Conservation (phyloP, 2,797 vertebrate species). For the Capromys pilorides region DNA sequence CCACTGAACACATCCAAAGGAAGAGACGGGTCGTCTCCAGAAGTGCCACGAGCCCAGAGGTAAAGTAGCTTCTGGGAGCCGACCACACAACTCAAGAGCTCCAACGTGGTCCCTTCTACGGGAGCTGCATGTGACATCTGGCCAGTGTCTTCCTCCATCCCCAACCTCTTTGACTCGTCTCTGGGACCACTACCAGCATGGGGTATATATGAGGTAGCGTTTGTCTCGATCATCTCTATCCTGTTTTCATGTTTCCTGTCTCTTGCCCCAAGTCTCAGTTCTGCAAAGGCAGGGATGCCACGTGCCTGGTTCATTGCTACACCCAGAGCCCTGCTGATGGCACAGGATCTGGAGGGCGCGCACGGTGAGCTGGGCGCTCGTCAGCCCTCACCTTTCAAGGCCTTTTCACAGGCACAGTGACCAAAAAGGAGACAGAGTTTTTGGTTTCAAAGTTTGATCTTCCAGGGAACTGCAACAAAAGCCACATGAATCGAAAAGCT, state of each 20-base stretch:
- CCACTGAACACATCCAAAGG: neutral
- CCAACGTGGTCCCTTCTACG: too few relatives aligned
- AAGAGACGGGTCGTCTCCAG: neutral
- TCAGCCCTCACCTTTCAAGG: neutral
- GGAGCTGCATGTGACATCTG: neutral
- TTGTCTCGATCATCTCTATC: neutral
- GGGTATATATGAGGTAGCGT: neutral
- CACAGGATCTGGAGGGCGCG: too few relatives aligned
- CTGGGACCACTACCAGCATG: rapidly evolving
- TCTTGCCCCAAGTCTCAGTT: neutral
- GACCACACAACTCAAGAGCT: neutral
- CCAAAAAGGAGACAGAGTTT: neutral
- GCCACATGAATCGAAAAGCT: neutral
- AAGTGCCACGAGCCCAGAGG: neutral
- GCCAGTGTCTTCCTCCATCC: too few relatives aligned
- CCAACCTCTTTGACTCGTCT: rapidly evolving
- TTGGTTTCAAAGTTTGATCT: neutral
- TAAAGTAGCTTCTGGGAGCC: neutral
- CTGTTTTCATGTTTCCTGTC: neutral
- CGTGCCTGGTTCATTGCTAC: neutral
- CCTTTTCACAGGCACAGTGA: neutral
- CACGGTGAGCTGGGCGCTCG: neutral
- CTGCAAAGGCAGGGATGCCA: neutral
- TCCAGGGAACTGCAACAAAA: neutral
- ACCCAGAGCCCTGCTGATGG: neutral